Percentiles rank a stretch among this genome's conserved stretches.
These are phyloP conservation scores for Pseudotriccus pelzelni DNA, from an alignment of 2,797 vertebrate species.

Conservation along the genomic window DNA sequence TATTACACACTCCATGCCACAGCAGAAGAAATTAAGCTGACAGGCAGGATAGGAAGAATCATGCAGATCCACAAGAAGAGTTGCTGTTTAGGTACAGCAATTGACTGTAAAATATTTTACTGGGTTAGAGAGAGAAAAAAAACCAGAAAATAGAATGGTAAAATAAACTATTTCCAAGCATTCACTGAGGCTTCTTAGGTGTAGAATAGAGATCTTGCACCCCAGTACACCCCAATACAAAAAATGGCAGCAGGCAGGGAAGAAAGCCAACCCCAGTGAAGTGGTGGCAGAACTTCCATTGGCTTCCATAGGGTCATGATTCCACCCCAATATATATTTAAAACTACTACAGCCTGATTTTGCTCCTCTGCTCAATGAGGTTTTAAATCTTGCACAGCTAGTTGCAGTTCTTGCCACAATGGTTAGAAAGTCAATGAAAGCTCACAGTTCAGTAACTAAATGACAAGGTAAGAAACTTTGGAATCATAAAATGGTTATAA, in stretches of 20 bases:
- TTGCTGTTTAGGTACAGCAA: neutral
- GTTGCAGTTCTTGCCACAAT: slow-evolving; percentile 27
- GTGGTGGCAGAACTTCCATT: neutral
- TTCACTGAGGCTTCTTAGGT: neutral
- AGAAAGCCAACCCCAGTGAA: neutral
- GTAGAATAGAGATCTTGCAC: neutral
- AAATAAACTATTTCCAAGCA: neutral
- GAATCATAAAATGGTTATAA: slow-evolving; percentile 56
- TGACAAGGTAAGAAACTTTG: slow-evolving; percentile 57
- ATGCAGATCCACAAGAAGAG: neutral
- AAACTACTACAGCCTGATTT: neutral
- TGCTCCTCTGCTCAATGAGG: slow-evolving; percentile 34
- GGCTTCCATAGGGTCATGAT: neutral
- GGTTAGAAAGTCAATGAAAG: slow-evolving; percentile 60
- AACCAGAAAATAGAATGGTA: neutral
- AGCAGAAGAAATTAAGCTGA: slow-evolving; percentile 48
- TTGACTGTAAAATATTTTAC: slow-evolving; percentile 8
- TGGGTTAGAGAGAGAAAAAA: neutral
- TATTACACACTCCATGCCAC: neutral
- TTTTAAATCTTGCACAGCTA: slow-evolving; percentile 55
- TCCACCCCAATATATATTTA: neutral
- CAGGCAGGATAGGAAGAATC: neutral
- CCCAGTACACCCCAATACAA: neutral
- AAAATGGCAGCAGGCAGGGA: neutral
- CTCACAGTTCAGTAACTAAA: slow-evolving; percentile 67